These are phyloP conservation scores for Neomicropteryx cornuta DNA, from an alignment of 1,140 invertebrate species.

Conservation along the genomic window DNA sequence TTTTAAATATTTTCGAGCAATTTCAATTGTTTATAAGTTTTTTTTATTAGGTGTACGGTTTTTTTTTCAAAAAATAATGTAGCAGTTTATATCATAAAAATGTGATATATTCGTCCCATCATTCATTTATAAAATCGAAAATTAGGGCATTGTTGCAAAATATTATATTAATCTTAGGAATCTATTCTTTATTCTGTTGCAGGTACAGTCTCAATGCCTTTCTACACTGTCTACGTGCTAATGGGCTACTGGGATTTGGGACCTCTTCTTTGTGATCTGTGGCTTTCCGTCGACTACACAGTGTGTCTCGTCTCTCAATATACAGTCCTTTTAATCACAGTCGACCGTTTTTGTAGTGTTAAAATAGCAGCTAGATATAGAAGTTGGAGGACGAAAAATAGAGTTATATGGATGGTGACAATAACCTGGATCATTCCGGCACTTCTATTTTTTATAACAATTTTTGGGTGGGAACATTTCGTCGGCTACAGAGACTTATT, in stretches of 20 bases:
- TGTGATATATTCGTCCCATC: too few species aligned
- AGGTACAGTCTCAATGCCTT: constrained; percentile 90
- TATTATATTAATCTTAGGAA: too few species aligned
- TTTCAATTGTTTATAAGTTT: too few species aligned
- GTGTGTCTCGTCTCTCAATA: constrained; percentile 98
- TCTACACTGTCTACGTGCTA: constrained; percentile 92
- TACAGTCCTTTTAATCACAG: constrained; percentile 96
- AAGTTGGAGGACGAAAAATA: constrained; percentile 90
- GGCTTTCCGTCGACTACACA: constrained; percentile 98
- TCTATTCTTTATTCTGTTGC: constrained; percentile 23
- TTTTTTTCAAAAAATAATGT: too few species aligned
- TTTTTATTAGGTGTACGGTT: too few species aligned
- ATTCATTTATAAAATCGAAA: too few species aligned
- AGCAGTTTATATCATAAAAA: too few species aligned
- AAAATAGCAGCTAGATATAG: constrained; percentile 97
- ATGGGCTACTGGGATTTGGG: constrained; percentile 96
- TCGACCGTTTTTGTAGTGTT: constrained; percentile 97
- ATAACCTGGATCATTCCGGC: constrained; percentile 98
- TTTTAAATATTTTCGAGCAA: too few species aligned
- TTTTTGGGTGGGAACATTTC: constrained; percentile 99
- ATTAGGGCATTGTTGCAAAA: too few species aligned
- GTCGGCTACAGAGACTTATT: constrained; percentile 80
- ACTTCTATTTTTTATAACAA: constrained; percentile 93
- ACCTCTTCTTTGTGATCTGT: constrained; percentile 91
- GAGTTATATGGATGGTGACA: constrained; percentile 85